Percentiles rank a stretch among this genome's conserved stretches.
phyloP scores from a whole-genome alignment of 2,113 vertebrate genomes.

The Crypturellus undulatus region DNA sequence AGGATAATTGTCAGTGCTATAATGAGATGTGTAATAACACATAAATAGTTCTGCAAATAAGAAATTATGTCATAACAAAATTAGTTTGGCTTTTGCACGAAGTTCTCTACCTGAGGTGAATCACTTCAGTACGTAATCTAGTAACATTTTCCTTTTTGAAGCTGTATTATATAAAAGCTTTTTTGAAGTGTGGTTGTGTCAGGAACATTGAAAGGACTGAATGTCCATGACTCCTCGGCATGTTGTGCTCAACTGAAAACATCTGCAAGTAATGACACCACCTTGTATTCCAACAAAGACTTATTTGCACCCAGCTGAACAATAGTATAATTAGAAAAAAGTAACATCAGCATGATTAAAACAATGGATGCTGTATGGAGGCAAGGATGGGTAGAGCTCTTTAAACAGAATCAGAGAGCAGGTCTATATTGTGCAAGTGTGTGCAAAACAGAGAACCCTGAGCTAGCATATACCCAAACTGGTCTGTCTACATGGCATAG shows the following conservation, averaged over 20 bases:
- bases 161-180: constrained; percentile 2
- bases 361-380: not conserved
- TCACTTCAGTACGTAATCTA: constrained; percentile 48
- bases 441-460: constrained; percentile 16
- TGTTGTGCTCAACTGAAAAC: not conserved
- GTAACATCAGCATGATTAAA: constrained; percentile 19
- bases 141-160: not conserved
- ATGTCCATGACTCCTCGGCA: not conserved
- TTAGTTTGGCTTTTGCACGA: constrained; percentile 1
- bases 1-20: not conserved
- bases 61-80: constrained; percentile 36
- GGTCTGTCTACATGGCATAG: constrained; percentile 41
- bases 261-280: not conserved
- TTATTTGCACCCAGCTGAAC: constrained; percentile 16
- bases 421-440: constrained; percentile 5
- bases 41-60: constrained; percentile 22
- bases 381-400: not conserved
- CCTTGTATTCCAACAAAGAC: not conserved
- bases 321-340: not conserved
- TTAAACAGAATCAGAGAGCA: constrained; percentile 11
- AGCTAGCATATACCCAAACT: constrained; percentile 49
- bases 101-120: constrained; percentile 52
- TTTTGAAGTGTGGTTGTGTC: not conserved
- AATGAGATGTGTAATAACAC: constrained; percentile 22
- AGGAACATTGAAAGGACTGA: not conserved